Evolutionary conservation across 2,888 invertebrate genomes (phyloP), one percentile per base, ranked within the genome.

Genomic region (Seira sanloemensis): DNA sequence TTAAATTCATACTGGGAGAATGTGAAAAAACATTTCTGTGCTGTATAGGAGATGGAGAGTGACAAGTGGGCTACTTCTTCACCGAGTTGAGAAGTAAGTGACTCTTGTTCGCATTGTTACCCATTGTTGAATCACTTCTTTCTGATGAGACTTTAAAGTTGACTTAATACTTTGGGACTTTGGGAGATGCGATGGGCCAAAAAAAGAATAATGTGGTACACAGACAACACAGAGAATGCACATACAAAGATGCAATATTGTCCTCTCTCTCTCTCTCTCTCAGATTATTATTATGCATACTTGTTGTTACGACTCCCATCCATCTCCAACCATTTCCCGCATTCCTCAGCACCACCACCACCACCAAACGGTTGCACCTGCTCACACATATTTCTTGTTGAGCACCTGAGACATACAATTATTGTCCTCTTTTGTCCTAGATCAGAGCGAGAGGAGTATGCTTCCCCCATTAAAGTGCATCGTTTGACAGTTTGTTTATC

Each of bases 341-440:
- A 78, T 78, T 78, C 78, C 71, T 78, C 23, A 25, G 26, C n/a
- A n/a, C n/a, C n/a, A n/a, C n/a, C n/a, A n/a, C n/a, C 65, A 65
- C 71, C 71, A 77, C 26, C 65, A n/a, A n/a, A n/a, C 50, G 46
- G 50, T 23, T 73, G 54, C 79, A 79, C 79, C 79, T 79, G 79
- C 79, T 78, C 65, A 66, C 78, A 73, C 4, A 71, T 71, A 50
- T 46, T 79, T 65, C 73, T 79, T 68, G 73, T 79, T 67, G 65
- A 66, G 79, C 79, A 79, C 79, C 78, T 79, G 79, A 79, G 68
- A 79, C 79, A 79, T 79, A 79, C 73, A 79, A 72, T 79, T 79
- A 73, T 37, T 27, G 50, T 50, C 50, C n/a, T 50, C 50, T 50
- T 37, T 50, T 50, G 50, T 50, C 50, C 50, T 50, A 50, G 50